phyloP scores from a whole-genome alignment of 2,888 invertebrate species.

The Andrena dorsata region DNA sequence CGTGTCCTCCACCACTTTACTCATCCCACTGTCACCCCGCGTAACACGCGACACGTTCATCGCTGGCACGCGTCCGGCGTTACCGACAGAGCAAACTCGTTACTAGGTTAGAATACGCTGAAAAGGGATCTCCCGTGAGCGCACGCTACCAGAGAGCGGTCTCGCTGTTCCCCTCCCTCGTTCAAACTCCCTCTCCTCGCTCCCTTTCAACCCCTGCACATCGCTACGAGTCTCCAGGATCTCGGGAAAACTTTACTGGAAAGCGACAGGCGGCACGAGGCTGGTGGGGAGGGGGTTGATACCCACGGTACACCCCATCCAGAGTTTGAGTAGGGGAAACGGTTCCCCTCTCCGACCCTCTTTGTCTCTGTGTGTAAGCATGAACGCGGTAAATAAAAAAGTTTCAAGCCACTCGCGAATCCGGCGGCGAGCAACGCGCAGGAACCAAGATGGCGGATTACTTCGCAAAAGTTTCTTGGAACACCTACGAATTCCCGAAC shows the following conservation, averaged over 20 bases:
- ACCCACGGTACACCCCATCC: slow-evolving; percentile 65
- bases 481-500: slow-evolving; percentile 62
- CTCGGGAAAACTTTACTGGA: slow-evolving; percentile 78
- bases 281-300: slow-evolving; percentile 61
- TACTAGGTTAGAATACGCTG: slow-evolving; percentile 75
- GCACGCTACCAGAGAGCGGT: slow-evolving; percentile 63
- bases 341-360: slow-evolving; percentile 51
- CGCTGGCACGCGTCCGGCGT: slow-evolving; percentile 73
- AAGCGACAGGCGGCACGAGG: slow-evolving; percentile 69
- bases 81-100: slow-evolving; percentile 74
- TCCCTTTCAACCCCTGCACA: slow-evolving; percentile 32
- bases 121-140: slow-evolving; percentile 71
- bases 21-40: slow-evolving; percentile 68
- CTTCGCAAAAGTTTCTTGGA: slow-evolving; percentile 72
- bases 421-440: slow-evolving; percentile 76
- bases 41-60: slow-evolving; percentile 72
- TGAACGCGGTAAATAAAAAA: slow-evolving; percentile 77
- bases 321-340: slow-evolving; percentile 69
- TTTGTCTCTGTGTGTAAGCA: slow-evolving; percentile 64
- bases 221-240: slow-evolving; percentile 71
- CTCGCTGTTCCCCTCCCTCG: slow-evolving; percentile 67
- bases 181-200: slow-evolving; percentile 45
- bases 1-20: slow-evolving; percentile 60
- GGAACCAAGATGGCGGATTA: slow-evolving; percentile 80
- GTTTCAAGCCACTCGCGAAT: slow-evolving; percentile 75